These are phyloP conservation scores for Xanthia togata DNA, from an alignment of 2,888 invertebrate species.

Conservation along the genomic window DNA sequence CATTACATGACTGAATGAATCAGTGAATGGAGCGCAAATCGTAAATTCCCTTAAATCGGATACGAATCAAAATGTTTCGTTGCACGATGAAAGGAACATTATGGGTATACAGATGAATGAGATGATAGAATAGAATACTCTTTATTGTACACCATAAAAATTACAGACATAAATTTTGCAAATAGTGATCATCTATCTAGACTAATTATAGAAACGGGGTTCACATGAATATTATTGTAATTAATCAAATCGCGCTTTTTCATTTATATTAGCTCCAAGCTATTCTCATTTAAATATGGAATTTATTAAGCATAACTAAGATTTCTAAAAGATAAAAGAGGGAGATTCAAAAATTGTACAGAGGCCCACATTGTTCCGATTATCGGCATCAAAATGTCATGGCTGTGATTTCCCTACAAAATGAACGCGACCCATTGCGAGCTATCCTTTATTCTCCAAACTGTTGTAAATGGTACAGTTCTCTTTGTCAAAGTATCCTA, in stretches of 20 bases:
- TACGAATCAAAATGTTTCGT: conserved; percentile 30
- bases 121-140: too few relatives aligned
- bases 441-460: conserved; percentile 30
- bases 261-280: neutral
- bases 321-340: neutral
- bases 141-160: too few relatives aligned
- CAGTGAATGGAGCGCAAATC: conserved; percentile 46
- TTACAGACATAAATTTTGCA: too few relatives aligned
- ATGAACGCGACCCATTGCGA: neutral
- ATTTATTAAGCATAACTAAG: neutral
- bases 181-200: neutral
- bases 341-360: neutral
- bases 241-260: neutral
- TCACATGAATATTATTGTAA: neutral
- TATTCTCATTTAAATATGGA: neutral
- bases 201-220: neutral
- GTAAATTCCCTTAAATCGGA: conserved; percentile 27
- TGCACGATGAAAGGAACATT: conserved; percentile 17
- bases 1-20: conserved; percentile 36
- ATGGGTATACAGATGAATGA: neutral
- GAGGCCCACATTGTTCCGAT: neutral
- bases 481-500: conserved; percentile 64
- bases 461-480: conserved; percentile 54
- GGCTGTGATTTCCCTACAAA: conserved; percentile 2
- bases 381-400: neutral